These are phyloP conservation scores for Muscicapa adusta DNA, from an alignment of 2,113 vertebrate genomes.

Conservation along the genomic window DNA sequence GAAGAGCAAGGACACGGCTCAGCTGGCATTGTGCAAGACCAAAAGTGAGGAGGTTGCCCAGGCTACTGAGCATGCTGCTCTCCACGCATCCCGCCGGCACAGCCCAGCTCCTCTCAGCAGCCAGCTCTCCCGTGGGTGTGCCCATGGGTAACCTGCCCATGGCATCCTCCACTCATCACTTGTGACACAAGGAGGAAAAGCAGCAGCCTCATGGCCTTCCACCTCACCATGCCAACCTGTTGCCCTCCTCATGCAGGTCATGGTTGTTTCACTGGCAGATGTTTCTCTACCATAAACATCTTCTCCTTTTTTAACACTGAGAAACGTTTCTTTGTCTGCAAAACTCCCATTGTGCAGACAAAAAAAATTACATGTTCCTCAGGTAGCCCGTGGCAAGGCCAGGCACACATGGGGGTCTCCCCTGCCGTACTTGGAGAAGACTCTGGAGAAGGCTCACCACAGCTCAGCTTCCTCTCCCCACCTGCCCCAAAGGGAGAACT, in stretches of 20 bases:
- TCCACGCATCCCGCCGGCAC: accelerated
- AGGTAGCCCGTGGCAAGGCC: neutral
- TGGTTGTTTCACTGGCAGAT: neutral
- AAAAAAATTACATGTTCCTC: neutral
- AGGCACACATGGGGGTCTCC: neutral
- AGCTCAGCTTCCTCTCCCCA: neutral
- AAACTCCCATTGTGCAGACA: neutral
- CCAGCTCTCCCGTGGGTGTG: accelerated
- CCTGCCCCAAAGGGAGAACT: neutral
- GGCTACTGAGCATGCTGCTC: neutral
- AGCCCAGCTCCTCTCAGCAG: neutral
- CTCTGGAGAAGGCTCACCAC: neutral
- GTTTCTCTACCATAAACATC: neutral
- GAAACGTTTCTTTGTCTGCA: neutral
- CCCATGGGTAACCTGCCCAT: neutral
- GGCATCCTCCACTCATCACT: neutral
- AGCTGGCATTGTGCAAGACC: neutral
- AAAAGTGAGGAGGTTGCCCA: accelerated
- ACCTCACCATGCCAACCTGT: neutral
- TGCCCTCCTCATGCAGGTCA: neutral
- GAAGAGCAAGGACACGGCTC: neutral
- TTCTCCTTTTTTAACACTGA: neutral
- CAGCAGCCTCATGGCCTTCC: neutral
- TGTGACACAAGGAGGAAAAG: neutral
- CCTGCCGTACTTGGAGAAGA: accelerated